phyloP scores from a whole-genome alignment of 2,888 invertebrate genomes.

The Dugesia japonica region DNA sequence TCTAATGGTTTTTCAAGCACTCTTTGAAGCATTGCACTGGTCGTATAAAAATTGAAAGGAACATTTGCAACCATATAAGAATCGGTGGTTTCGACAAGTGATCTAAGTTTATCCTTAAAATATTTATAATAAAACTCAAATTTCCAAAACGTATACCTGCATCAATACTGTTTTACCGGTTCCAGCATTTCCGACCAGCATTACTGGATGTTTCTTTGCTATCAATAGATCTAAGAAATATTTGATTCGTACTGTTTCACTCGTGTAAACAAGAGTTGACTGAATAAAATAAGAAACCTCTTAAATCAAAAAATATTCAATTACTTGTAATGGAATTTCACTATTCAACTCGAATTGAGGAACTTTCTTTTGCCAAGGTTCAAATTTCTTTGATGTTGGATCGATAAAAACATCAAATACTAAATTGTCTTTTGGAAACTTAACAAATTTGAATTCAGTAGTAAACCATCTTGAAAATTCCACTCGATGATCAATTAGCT shows the following conservation, averaged over 20 bases:
- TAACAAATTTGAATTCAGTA: slow-evolving; percentile 80
- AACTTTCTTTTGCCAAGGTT: slow-evolving; percentile 72
- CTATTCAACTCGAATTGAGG: slow-evolving; percentile 76
- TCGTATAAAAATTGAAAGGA: slow-evolving; percentile 86
- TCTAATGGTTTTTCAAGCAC: slow-evolving; percentile 80
- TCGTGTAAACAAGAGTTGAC: slow-evolving; percentile 62
- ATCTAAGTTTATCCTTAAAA: slow-evolving; percentile 57
- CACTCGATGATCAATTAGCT: slow-evolving; percentile 71
- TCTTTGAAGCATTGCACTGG: slow-evolving; percentile 57
- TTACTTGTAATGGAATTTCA: slow-evolving; percentile 70
- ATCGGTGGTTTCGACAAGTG: slow-evolving; percentile 56
- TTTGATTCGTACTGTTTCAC: slow-evolving; percentile 73
- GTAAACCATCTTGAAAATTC: slow-evolving; percentile 95
- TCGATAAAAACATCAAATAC: slow-evolving; percentile 88
- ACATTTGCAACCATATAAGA: slow-evolving; percentile 71
- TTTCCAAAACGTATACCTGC: too few relatives aligned
- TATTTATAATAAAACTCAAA: neutral
- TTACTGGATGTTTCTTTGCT: slow-evolving; percentile 71
- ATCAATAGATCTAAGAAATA: slow-evolving; percentile 75
- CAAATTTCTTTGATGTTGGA: slow-evolving; percentile 69
- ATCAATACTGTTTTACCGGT: slow-evolving; percentile 86
- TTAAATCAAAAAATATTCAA: neutral
- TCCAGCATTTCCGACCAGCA: slow-evolving; percentile 81
- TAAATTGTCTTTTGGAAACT: slow-evolving; percentile 73
- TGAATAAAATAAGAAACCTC: neutral